A percentile compares a stretch with the other conserved stretches of the same genome.
Evolutionary conservation across 2,888 invertebrate species (phyloP).

Genomic region (Aplocera efformata): DNA sequence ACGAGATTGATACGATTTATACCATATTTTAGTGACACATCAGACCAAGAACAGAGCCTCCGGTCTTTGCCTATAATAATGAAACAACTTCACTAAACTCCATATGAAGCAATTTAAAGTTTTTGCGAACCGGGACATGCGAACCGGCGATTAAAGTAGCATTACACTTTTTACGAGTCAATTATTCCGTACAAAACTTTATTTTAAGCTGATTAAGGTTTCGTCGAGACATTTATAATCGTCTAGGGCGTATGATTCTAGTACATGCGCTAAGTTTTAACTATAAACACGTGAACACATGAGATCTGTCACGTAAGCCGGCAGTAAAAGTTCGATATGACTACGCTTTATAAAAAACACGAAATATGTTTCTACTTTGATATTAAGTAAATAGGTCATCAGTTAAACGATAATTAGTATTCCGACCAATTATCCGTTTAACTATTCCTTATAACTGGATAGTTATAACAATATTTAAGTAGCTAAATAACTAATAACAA

Average conservation of each 20-base stretch:
- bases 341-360: constrained; percentile 8
- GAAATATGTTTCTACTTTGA: constrained; percentile 1
- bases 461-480: too few relatives aligned
- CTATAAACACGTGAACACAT: constrained; percentile 10
- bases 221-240: constrained; percentile 24
- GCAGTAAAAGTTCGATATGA: constrained; percentile 5
- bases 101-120: constrained; percentile 52
- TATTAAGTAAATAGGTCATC: too few relatives aligned
- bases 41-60: constrained; percentile 14
- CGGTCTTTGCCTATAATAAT: constrained; percentile 48
- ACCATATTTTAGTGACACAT: too few relatives aligned
- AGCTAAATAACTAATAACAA: too few relatives aligned
- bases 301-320: constrained; percentile 13
- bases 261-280: constrained; percentile 7
- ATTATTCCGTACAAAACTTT: constrained; percentile 42
- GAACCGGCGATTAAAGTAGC: constrained; percentile 58
- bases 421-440: too few relatives aligned
- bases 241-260: constrained; percentile 6
- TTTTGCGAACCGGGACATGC: constrained; percentile 54
- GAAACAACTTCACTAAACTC: constrained; percentile 47
- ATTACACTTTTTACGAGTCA: constrained; percentile 58
- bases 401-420: too few relatives aligned
- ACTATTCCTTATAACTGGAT: too few relatives aligned
- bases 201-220: constrained; percentile 26
- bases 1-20: too few relatives aligned